Conservation (phyloP, 2,888 invertebrate genomes). For the Caenorhabditis sinica region DNA sequence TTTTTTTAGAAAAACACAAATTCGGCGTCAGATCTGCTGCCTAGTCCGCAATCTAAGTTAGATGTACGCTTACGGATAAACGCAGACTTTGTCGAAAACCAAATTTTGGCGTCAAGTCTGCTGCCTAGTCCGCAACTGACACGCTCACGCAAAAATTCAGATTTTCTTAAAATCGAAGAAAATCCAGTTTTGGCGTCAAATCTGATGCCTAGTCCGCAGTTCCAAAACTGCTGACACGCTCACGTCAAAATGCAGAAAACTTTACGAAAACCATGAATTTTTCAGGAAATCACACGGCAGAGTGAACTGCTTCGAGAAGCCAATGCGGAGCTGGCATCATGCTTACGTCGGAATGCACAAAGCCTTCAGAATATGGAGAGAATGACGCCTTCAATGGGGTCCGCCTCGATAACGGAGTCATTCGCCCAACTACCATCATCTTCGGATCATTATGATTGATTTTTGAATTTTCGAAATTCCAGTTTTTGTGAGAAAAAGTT, state of each 20-base stretch:
- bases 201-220: no score
- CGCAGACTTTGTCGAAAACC: no score
- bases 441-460: conserved; percentile 52
- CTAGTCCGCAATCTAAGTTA: no score
- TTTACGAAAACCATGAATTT: no score
- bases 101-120: no score
- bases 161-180: not conserved
- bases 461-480: conserved; percentile 12
- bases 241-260: no score
- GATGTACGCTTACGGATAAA: no score
- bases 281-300: conserved; percentile 68
- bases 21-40: no score
- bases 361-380: conserved; percentile 45
- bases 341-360: conserved; percentile 41
- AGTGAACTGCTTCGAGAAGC: conserved; percentile 72
- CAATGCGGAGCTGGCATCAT: conserved; percentile 74
- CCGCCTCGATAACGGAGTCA: conserved; percentile 54
- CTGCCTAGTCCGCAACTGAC: no score
- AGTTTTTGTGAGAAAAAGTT: not conserved
- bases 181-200: no score
- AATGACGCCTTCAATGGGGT: conserved; percentile 44
- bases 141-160: not conserved
- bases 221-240: not conserved
- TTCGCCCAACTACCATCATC: conserved; percentile 52
- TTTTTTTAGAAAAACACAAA: no score